Conservation (phyloP, 2,113 vertebrate genomes). For the Lota lota region DNA sequence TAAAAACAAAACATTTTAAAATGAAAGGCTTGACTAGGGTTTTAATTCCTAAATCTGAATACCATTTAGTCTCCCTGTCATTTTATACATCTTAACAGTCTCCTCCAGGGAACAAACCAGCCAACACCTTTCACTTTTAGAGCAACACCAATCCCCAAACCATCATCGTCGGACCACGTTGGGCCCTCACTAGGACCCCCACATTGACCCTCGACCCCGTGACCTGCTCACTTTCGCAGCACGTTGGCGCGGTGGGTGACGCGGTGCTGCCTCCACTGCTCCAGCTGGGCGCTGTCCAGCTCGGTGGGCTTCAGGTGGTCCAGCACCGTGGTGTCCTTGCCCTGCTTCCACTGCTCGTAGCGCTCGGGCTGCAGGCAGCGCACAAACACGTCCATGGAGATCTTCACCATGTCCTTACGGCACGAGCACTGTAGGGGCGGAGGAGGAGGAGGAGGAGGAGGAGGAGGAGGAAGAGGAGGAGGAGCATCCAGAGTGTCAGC, state of each 20-base stretch:
- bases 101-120: too few relatives aligned
- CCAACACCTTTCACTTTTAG: too few relatives aligned
- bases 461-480: not conserved
- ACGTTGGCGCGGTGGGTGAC: slow-evolving; percentile 78
- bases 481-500: too few relatives aligned
- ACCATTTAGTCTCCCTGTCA: too few relatives aligned
- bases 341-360: slow-evolving; percentile 94
- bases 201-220: slow-evolving; percentile 7
- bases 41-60: too few relatives aligned
- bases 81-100: too few relatives aligned
- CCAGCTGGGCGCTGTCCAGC: slow-evolving; percentile 84
- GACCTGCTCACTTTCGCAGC: slow-evolving; percentile 77
- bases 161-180: too few relatives aligned
- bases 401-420: slow-evolving; percentile 98
- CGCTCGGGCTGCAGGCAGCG: slow-evolving; percentile 90
- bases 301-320: slow-evolving; percentile 88
- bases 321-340: slow-evolving; percentile 81
- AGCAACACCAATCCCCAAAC: too few relatives aligned
- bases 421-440: slow-evolving; percentile 83
- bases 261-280: slow-evolving; percentile 84
- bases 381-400: slow-evolving; percentile 98
- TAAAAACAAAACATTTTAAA: too few relatives aligned
- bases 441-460: not conserved
- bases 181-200: too few relatives aligned
- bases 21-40: too few relatives aligned